Base-by-base conservation (phyloP, 2,113 vertebrate genomes). In the Coregonus clupeaformis region DNA sequence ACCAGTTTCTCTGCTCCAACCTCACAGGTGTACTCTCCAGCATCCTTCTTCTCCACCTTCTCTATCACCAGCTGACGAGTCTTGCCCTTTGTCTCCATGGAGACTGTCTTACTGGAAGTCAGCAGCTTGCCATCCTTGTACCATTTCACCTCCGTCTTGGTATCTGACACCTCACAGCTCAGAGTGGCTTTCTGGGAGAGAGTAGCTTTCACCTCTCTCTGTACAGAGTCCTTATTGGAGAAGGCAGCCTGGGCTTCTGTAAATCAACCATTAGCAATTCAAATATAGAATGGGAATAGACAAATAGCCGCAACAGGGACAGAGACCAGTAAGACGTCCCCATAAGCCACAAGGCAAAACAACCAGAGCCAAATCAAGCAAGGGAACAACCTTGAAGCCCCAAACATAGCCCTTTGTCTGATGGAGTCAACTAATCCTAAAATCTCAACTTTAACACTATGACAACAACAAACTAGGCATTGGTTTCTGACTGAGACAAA, bases 91-190 rank as follows among this genome's bases (percentile, higher is more conserved):
- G 91, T 90, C 72, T 90, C 90, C 3, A 85, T 84, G 68, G 91
- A 92, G 0, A 93, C 84, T 27, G 93, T 91, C 84, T 94, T 96
- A 88, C 92, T 94, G 0, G 89, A 91, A 13, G 89, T 93, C 73
- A 99, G 90, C 74, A 95, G 91, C n/a, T 92, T 90, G 0, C 96
- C 95, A 0, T 98, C 96, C 73, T 96, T 98, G 86, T 94, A 91
- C 96, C 96, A 98, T 1, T 92, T 95, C n/a, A 97, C 80, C 3
- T 95, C 94, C 0, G 87, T 91, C 29, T 94, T 92, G 1, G 85
- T 24, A 27, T 94, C 88, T 20, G 90, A 88, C 72, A 96, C 89
- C 70, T 94, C 92, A 4, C 94, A 95, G 87, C 86, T 92, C 79
- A 94, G 75, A 3, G 94, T 92, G 72, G 92, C 95, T 81, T 96